Evolutionary conservation across 2,113 vertebrate species (phyloP), one percentile per base, ranked within the genome.

Genomic region (Cryptotis parvus): DNA sequence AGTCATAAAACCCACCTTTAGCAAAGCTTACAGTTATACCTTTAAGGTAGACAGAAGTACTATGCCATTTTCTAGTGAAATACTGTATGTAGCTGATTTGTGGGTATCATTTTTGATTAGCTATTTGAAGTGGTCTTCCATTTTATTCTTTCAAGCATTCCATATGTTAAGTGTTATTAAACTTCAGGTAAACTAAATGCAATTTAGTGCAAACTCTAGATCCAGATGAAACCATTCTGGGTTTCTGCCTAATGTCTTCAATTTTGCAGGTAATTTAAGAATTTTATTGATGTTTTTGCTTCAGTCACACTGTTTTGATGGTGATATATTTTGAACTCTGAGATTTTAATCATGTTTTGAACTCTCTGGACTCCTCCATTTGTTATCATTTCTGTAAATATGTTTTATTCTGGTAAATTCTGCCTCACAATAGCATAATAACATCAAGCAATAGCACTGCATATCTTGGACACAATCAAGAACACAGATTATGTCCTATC

Each of bases 181-280:
- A 63, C 9, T 65, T 87, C 52, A 82, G 52, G 55, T 58, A 58
- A 58, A 58, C 22, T 58, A 22, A n/a, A 20, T 58, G 1, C 55
- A 33, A 83, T 84, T 89, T 61, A 63, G 14, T 26, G 0, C 31
- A 33, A 63, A 27, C 6, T 0, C 31, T 65, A 16, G 33, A 69
- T 49, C 4, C 77, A 55, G 27, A 45, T 74, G 55, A 43, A 87
- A 63, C 65, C 37, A 45, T 20, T 10, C 18, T 43, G 37, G n/a
- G 58, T 81, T 65, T 8, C 6, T 80, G 72, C 65, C 14, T 75
- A 33, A 37, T 39, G 27, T 41, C 39, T 31, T 91, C 84, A 52
- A 22, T 70, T 85, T 33, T 82, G 39, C 92, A 87, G 85, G 58
- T 74, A 91, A 58, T 81, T 92, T 69, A 86, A 75, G 52, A 77